phyloP scores from a whole-genome alignment of 1,140 invertebrate genomes.

The Drosophila ohnishii region DNA sequence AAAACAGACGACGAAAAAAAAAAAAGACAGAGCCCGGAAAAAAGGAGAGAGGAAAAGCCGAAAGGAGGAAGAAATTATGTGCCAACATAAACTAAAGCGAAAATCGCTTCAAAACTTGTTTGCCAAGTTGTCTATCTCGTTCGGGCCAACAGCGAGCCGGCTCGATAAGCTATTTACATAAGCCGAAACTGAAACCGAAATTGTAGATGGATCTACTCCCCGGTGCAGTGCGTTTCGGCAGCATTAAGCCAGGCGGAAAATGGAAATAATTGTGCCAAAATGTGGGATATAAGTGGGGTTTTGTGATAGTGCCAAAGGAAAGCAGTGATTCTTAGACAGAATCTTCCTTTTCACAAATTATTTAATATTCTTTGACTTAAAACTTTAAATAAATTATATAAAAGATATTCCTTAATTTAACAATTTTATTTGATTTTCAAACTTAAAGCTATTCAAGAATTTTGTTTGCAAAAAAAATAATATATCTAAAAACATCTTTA shows the following conservation, averaged over 20 bases:
- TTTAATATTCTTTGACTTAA: too few relatives aligned
- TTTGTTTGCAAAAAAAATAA: too few relatives aligned
- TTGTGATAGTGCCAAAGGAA: not conserved
- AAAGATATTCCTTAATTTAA: too few relatives aligned
- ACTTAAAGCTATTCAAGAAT: too few relatives aligned
- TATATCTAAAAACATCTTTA: too few relatives aligned
- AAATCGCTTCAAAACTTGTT: conserved; percentile 77
- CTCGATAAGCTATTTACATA: conserved; percentile 74
- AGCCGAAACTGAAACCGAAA: conserved; percentile 55
- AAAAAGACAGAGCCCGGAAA: not conserved
- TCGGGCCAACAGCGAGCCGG: not conserved
- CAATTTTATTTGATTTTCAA: too few relatives aligned
- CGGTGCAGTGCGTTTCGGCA: conserved; percentile 14
- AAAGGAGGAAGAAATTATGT: conserved; percentile 55
- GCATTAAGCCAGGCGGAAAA: conserved; percentile 5
- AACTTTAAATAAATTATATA: too few relatives aligned
- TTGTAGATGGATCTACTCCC: conserved; percentile 37
- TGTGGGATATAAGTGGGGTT: not conserved
- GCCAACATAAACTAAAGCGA: conserved; percentile 75
- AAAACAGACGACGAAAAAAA: conserved; percentile 19
- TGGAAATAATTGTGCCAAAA: conserved; percentile 14
- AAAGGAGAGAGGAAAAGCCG: not conserved
- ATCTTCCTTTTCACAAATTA: too few relatives aligned
- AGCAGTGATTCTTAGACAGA: not conserved
- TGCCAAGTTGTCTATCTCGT: conserved; percentile 54